A percentile compares a stretch with the other conserved stretches of the same genome.
phyloP scores from a whole-genome alignment of 2,888 invertebrate genomes.

The Gryllus longicercus region DNA sequence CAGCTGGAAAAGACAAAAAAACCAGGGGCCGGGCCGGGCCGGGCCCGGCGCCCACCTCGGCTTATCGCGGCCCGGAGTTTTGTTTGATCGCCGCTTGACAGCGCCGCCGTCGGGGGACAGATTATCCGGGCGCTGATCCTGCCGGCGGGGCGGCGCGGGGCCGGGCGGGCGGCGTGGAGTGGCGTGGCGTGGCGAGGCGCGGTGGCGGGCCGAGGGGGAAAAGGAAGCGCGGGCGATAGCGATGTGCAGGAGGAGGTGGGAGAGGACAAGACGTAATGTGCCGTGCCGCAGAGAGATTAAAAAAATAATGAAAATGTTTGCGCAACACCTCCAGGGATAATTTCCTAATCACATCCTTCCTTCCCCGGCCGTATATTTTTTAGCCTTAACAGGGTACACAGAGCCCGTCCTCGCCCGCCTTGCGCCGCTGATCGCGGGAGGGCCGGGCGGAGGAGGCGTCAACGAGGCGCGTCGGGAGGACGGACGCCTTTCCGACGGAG shows the following conservation, averaged over 20 bases:
- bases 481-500: neutral
- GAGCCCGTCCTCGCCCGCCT: too few species aligned
- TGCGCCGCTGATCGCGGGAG: neutral
- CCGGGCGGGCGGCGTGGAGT: neutral
- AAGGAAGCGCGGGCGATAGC: neutral
- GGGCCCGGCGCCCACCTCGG: neutral
- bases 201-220: neutral
- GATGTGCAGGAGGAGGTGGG: constrained; percentile 2
- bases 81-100: constrained; percentile 17
- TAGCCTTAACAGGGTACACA: constrained; percentile 3
- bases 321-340: constrained; percentile 31
- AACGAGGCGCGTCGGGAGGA: neutral
- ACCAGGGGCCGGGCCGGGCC: neutral
- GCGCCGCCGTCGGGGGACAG: constrained; percentile 17
- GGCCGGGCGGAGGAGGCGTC: neutral
- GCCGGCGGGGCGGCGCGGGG: neutral
- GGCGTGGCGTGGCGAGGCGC: neutral
- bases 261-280: constrained; percentile 26
- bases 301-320: constrained; percentile 32
- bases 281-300: constrained; percentile 29
- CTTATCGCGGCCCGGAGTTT: constrained; percentile 6
- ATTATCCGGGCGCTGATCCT: constrained; percentile 3
- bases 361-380: constrained; percentile 5
- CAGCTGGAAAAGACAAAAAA: constrained; percentile 17
- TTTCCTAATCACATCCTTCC: constrained; percentile 30